Evolutionary conservation across 1,140 invertebrate genomes (phyloP).

Genomic region (Caenorhabditis inopinata): DNA sequence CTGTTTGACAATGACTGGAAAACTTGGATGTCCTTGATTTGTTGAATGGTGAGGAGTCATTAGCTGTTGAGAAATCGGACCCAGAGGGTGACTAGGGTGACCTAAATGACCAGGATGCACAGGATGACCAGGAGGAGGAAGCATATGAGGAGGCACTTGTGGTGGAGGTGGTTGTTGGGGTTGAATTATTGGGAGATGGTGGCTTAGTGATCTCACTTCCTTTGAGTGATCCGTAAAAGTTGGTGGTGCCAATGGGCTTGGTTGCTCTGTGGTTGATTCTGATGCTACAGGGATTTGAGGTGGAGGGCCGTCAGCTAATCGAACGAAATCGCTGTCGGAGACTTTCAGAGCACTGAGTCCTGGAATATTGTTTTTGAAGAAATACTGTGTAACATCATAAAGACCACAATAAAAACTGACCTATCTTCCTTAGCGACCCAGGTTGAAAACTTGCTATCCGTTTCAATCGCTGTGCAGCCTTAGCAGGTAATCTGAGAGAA

Average conservation of each 20-base stretch:
- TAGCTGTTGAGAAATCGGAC: neutral
- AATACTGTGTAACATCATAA: no score
- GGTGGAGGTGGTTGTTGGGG: constrained; percentile 32
- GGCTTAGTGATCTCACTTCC: neutral
- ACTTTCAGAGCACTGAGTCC: constrained; percentile 14
- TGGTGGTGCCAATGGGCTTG: neutral
- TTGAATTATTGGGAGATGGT: neutral
- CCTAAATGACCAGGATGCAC: constrained; percentile 16
- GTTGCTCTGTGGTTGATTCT: neutral
- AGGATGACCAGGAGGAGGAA: neutral
- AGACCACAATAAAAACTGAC: neutral
- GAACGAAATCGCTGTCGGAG: neutral
- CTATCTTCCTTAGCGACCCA: constrained; percentile 17
- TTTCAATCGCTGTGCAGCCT: constrained; percentile 35
- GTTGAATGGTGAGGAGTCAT: neutral
- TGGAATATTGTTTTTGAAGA: no score
- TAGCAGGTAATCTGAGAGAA: constrained; percentile 17
- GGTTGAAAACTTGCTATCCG: constrained; percentile 38
- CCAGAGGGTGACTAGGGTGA: constrained; percentile 21
- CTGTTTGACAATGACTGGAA: neutral
- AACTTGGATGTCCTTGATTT: neutral
- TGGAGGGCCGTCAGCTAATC: neutral
- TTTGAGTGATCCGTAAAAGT: neutral
- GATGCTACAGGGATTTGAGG: neutral
- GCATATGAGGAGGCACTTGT: constrained; percentile 22